Evolutionary conservation across 2,113 vertebrate species (phyloP), one percentile per base, ranked within the genome.

Genomic region (Butorides virescens): DNA sequence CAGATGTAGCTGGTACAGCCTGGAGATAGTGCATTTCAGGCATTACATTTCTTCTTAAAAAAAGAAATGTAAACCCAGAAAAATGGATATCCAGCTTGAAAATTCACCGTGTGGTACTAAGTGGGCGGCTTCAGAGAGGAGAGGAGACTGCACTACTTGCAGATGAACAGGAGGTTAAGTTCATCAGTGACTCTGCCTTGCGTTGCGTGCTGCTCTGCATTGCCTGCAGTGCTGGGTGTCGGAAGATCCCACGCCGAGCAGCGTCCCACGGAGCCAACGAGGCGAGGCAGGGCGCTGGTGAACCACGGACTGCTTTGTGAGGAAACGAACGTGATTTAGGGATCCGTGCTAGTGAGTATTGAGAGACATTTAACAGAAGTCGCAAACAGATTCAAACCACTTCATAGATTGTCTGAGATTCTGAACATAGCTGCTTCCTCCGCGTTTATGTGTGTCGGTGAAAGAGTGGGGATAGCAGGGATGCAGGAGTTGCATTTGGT

Each of bases 371-470:
- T 73, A 53, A 9, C 25, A 29, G 17, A 50, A 49, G 18, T 50
- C 55, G 65, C 63, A 44, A 27, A 47, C 36, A 42, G 86, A 44
- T 73, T 50, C 16, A 68, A 37, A 56, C 65, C 20, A 14, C 29
- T 52, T 59, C 8, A n/a, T 3, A 36, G 36, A 18, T 20, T 30
- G 27, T 58, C 39, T 6, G 20, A n/a, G 37, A 65, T 49, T 36
- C 88, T 73, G 55, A 70, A 52, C 10, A 18, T 27, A 5, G 29
- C 11, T 37, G 36, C 68, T 77, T 63, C 52, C 63, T 42, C 19
- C 1, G 1, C 30, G 53, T 21, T 16, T 10, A 3, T 5, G 22
- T 13, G n/a, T 86, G 29, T 70, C 2, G 2, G 23, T 53, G 59
- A 52, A 50, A 65, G 66, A 49, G 29, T 4, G 7, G 20, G 27